Evolutionary conservation across 1,140 invertebrate genomes (phyloP), one percentile per base, ranked within the genome.

Genomic region (Diachasma alloeum): DNA sequence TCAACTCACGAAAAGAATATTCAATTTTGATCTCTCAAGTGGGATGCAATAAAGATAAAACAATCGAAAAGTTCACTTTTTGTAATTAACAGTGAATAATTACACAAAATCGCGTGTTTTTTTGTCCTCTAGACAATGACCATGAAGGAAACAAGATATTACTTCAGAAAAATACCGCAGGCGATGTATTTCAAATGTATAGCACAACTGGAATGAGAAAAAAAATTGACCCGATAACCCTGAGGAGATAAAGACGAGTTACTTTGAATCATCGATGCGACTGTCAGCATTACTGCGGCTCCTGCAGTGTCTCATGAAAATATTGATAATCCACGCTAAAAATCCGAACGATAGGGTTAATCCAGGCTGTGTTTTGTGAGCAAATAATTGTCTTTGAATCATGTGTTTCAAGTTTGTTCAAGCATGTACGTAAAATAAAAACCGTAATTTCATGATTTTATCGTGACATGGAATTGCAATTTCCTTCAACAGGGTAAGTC

Each of bases 221-320:
- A 63, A 37, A 63, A 53, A 63, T 70, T 76, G 5, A 22, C 67
- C 74, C 76, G 83, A 85, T 85, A 85, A 85, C 83, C 84, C 82
- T 81, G 67, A 74, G 74, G 75, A 67, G 83, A 84, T 84, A 84
- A 53, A 68, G 53, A 22, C 56, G 75, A 74, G 73, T 63, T 69
- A 77, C 63, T 39, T 76, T 48, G 15, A 42, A 19, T 44, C 74
- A 37, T 63, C 73, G 53, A 63, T 63, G 24, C 22, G 22, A n/a
- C 59, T 63, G 63, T 70, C 63, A 70, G 37, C 6, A 56, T 72
- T 77, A 63, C 26, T 36, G 11, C 31, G 10, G 71, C 26, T 36
- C 5, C 22, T 31, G 31, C 15, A 31, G 59, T 72, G 24, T 24
- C 17, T 37, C 36, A 9, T 9, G 36, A 37, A 37, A 37, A 37